phyloP scores from a whole-genome alignment of 2,113 vertebrate genomes.

The Alexandromys fortis region DNA sequence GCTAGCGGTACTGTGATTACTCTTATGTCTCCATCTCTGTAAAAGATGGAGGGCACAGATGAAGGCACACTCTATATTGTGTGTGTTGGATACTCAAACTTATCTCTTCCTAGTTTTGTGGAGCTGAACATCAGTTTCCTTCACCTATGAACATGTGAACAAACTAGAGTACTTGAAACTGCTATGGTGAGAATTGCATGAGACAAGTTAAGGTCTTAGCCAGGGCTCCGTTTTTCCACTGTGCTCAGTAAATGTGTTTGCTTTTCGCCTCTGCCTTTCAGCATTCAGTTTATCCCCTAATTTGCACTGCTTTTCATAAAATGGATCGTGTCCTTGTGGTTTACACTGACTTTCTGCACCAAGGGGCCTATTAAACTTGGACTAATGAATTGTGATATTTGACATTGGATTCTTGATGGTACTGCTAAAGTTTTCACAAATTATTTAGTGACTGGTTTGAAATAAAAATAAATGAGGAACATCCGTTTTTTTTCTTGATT shows the following conservation, averaged over 20 bases:
- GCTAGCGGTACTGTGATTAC: neutral
- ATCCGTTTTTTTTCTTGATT: constrained; percentile 45
- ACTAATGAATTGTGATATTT: constrained; percentile 28
- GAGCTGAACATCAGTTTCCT: neutral
- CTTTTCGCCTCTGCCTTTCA: neutral
- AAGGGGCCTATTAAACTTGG: constrained; percentile 2
- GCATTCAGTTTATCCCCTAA: neutral
- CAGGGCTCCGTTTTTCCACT: neutral
- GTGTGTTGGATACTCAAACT: neutral
- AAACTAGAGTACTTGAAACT: neutral
- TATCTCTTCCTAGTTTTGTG: neutral
- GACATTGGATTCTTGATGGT: constrained; percentile 43
- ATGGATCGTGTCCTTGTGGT: neutral
- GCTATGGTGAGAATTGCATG: neutral
- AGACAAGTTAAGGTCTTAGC: neutral
- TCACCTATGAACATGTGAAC: neutral
- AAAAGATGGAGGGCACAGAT: neutral
- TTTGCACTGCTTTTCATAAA: neutral
- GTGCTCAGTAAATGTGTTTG: neutral
- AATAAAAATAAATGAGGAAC: constrained; percentile 49
- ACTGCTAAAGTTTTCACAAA: constrained; percentile 56
- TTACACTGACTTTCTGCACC: neutral
- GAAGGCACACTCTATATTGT: neutral
- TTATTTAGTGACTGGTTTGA: constrained; percentile 53
- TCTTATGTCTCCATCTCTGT: neutral